phyloP scores from a whole-genome alignment of 2,113 vertebrate species.

The Madoqua kirkii region DNA sequence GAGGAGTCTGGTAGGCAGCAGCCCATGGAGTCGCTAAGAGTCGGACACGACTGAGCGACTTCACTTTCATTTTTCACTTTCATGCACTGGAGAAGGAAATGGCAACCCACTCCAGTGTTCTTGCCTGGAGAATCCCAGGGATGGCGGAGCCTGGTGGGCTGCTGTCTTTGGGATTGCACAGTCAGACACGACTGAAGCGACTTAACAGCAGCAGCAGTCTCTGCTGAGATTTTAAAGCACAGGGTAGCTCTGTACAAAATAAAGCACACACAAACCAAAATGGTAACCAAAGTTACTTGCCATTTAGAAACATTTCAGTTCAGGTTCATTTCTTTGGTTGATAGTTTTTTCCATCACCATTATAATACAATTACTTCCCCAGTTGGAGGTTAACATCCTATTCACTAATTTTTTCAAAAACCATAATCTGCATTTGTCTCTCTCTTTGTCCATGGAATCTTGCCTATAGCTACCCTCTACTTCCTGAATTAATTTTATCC shows the following conservation, averaged over 20 bases:
- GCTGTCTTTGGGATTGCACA: no score
- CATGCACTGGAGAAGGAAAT: no score
- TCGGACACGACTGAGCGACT: no score
- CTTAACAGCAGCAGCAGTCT: not conserved
- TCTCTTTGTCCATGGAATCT: constrained; percentile 38
- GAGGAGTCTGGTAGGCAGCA: no score
- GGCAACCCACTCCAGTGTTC: no score
- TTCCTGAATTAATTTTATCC: constrained; percentile 30
- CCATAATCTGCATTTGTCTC: constrained; percentile 34
- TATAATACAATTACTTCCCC: constrained; percentile 71
- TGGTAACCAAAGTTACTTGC: constrained; percentile 56
- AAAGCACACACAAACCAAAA: not conserved
- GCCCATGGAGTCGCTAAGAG: no score
- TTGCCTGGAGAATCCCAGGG: no score
- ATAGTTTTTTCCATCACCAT: constrained; percentile 68
- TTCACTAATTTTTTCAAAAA: constrained; percentile 54
- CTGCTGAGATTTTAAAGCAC: not conserved
- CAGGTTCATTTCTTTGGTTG: constrained; percentile 72
- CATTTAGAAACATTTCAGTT: constrained; percentile 64
- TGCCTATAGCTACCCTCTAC: constrained; percentile 43
- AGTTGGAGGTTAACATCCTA: constrained; percentile 69
- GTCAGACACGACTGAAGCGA: no score
- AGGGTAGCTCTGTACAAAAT: not conserved
- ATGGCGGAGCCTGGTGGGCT: no score
- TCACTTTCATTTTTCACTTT: no score